These are phyloP conservation scores for Sitta europaea DNA, from an alignment of 2,113 vertebrate species.

Conservation along the genomic window DNA sequence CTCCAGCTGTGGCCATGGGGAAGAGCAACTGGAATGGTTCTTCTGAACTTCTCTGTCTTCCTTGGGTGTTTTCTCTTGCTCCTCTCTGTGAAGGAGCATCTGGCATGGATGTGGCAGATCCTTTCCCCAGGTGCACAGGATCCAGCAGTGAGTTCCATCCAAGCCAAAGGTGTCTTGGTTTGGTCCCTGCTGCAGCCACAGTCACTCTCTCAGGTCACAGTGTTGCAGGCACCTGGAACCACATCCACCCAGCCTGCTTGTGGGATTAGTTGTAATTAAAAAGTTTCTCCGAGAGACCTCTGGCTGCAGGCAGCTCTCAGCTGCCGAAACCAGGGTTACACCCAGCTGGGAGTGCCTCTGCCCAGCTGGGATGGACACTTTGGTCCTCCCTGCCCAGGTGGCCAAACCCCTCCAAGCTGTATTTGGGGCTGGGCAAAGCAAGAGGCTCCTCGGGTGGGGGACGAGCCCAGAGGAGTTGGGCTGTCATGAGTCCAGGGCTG, in stretches of 20 bases:
- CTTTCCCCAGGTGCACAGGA: background rate
- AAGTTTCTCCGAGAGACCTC: background rate
- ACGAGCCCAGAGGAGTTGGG: accelerated
- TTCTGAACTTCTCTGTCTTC: background rate
- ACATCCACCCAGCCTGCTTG: accelerated
- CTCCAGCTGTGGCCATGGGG: background rate
- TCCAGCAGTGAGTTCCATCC: background rate
- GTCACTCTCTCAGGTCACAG: background rate
- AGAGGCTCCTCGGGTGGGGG: background rate
- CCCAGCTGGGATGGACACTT: background rate
- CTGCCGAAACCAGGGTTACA: background rate
- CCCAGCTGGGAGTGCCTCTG: background rate
- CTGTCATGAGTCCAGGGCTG: background rate
- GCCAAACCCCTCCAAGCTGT: background rate
- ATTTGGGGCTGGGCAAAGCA: background rate
- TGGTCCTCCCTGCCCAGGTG: background rate
- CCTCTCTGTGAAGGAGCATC: background rate
- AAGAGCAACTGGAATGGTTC: background rate
- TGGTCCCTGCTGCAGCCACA: background rate
- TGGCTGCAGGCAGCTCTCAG: background rate
- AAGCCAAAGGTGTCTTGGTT: background rate
- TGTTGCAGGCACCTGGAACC: background rate
- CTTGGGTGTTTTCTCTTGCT: background rate
- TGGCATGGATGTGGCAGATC: background rate
- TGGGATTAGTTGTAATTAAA: background rate